Conservation (phyloP, 30 jellyfish, hydroid and myxozoan species). For the Phacellophora camtschatica region DNA sequence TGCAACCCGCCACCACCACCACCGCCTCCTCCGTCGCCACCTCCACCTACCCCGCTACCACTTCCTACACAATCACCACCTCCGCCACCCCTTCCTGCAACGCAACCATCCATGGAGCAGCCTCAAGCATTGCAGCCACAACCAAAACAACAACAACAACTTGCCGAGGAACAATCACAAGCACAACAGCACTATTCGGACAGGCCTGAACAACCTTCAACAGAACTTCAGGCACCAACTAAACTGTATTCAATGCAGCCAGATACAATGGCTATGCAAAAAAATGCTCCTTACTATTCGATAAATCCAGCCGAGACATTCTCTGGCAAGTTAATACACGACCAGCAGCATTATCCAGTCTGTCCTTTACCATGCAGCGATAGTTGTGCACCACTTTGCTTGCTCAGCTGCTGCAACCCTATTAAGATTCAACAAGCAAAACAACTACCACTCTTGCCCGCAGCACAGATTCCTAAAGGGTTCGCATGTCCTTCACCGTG, state of each 20-base stretch:
- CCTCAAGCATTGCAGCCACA: neutral
- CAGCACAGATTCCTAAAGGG: conserved; percentile 48
- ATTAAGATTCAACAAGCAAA: conserved; percentile 18
- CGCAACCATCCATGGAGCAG: neutral
- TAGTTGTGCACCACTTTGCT: conserved; percentile 48
- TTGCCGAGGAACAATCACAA: neutral
- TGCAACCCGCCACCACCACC: conserved; percentile 86
- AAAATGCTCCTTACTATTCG: conserved; percentile 12
- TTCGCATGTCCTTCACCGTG: conserved; percentile 72
- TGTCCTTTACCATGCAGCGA: conserved; percentile 85
- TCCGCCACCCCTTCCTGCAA: neutral
- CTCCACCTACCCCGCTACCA: conserved; percentile 51
- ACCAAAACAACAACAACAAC: neutral
- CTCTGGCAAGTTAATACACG: conserved; percentile 32
- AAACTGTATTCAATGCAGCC: conserved; percentile 7
- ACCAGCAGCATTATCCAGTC: conserved; percentile 34
- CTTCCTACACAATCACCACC: conserved; percentile 63
- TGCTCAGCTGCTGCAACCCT: conserved; percentile 46
- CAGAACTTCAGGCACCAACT: neutral
- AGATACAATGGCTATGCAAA: neutral
- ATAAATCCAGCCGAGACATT: conserved; percentile 24
- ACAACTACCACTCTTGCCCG: conserved; percentile 25
- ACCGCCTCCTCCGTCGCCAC: conserved; percentile 59
- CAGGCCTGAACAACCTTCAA: neutral
- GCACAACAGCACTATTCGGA: conserved; percentile 21